These are phyloP conservation scores for Meghimatium bilineatum DNA, from an alignment of 2,888 invertebrate species.

Conservation along the genomic window DNA sequence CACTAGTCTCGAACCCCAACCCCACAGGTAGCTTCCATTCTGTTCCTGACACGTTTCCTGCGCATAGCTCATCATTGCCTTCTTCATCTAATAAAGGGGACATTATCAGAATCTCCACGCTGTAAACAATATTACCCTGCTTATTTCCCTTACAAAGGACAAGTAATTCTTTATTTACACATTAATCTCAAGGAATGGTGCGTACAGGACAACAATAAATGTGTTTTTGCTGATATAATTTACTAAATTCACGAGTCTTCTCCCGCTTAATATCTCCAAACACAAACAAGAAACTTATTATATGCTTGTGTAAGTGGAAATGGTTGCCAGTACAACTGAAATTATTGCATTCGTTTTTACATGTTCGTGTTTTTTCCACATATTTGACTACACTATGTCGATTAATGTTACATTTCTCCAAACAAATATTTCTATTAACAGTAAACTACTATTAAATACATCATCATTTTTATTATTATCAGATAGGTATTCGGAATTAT, in stretches of 20 bases:
- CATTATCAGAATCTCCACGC: conserved; percentile 69
- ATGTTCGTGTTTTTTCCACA: too few species aligned
- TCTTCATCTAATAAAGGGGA: conserved; percentile 44
- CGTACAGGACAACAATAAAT: too few species aligned
- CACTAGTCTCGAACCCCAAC: conserved; percentile 35
- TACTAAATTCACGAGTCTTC: not conserved
- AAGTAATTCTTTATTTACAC: not conserved
- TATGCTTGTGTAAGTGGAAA: not conserved
- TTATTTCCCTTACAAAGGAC: conserved; percentile 12
- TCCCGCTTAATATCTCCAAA: not conserved
- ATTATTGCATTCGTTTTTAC: not conserved
- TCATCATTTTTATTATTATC: too few species aligned
- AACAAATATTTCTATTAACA: too few species aligned
- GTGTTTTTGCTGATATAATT: not conserved
- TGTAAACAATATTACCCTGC: conserved; percentile 52
- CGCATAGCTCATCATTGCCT: conserved; percentile 29
- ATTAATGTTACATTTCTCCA: too few species aligned
- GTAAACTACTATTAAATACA: too few species aligned
- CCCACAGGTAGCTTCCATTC: conserved; percentile 29
- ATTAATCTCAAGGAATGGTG: not conserved
- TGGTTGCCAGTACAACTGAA: not conserved
- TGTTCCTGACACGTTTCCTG: conserved; percentile 36
- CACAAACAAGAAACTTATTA: not conserved
- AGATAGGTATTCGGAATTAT: too few species aligned
- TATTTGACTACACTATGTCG: too few species aligned